phyloP scores from a whole-genome alignment of 1,140 invertebrate genomes.

The Atta colombica region DNA sequence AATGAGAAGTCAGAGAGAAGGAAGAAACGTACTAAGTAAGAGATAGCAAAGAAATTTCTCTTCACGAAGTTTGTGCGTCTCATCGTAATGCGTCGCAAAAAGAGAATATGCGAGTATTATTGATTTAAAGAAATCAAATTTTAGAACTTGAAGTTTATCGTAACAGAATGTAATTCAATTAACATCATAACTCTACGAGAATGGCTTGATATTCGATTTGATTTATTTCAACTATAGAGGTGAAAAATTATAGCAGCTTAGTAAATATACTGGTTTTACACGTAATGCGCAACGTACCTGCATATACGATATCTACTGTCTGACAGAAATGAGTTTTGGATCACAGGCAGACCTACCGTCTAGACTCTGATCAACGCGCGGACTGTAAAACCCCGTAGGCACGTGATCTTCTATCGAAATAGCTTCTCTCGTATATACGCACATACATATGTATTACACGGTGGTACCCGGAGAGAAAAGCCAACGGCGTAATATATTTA shows the following conservation, averaged over 20 bases:
- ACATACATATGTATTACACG: conserved; percentile 75
- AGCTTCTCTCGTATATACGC: conserved; percentile 15
- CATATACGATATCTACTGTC: not conserved
- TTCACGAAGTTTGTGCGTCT: not conserved
- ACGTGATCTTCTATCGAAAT: conserved; percentile 72
- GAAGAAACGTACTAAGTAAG: not conserved
- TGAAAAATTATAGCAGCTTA: not conserved
- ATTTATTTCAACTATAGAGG: not conserved
- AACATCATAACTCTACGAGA: not conserved
- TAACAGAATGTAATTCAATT: too few relatives aligned
- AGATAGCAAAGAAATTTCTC: conserved; percentile 26
- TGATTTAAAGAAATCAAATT: conserved; percentile 17
- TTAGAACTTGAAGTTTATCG: not conserved
- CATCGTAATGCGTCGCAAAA: not conserved
- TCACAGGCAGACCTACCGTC: conserved; percentile 54
- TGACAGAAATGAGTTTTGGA: conserved; percentile 8
- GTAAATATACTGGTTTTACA: not conserved
- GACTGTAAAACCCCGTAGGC: conserved; percentile 72
- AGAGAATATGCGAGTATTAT: not conserved
- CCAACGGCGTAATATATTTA: conserved; percentile 80
- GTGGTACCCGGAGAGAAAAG: conserved; percentile 41
- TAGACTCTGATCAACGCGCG: conserved; percentile 73
- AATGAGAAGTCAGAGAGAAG: conserved; percentile 35
- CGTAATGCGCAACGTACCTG: not conserved
- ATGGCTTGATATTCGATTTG: not conserved